Base-by-base conservation (phyloP, 2,113 vertebrate species). In the Urocolius indicus region DNA sequence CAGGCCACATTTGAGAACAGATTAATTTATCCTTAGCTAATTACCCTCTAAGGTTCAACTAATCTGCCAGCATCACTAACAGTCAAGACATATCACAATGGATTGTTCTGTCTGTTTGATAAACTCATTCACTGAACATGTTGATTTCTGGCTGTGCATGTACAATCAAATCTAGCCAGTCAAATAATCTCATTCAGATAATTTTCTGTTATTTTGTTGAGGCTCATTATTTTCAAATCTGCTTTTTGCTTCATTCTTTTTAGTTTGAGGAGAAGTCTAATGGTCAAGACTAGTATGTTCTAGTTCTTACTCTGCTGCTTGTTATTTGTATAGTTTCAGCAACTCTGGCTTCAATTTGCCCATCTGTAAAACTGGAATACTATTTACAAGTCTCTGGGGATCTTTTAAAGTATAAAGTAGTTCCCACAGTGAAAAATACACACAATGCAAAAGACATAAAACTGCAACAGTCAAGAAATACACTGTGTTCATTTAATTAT, bases 11-110 rank as follows among this genome's bases (percentile, higher is more conserved):
- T 43, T 88, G 86, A 94, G 88, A 84, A 81, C 54, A 94, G 94
- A 95, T 96, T 94, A 96, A 94, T 97, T 95, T 94, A 85, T 85
- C 79, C 68, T 93, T 69, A 93, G 78, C 81, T 96, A 97, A 97
- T 97, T 97, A 93, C 61, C 41, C 68, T 2, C 2, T 78, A 87
- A 95, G 90, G 62, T 87, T 97, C 90, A 93, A 55, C 77, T 93
- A 90, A 95, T 30, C 87, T 95, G 92, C 69, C 94, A 95, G 80
- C 80, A 83, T 38, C 22, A 78, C 74, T 96, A 95, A 96, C 72
- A 93, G 65, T 94, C 85, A 95, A 94, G 90, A 68, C 62, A 34
- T 79, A 84, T 48, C 57, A 96, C 87, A 93, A 89, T 89, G 71
- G 89, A 95, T 92, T 90, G 73, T 65, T 96, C 84, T 95, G 92